These are phyloP conservation scores for Gymnobelideus leadbeateri DNA, from an alignment of 2,113 vertebrate species.

Conservation along the genomic window DNA sequence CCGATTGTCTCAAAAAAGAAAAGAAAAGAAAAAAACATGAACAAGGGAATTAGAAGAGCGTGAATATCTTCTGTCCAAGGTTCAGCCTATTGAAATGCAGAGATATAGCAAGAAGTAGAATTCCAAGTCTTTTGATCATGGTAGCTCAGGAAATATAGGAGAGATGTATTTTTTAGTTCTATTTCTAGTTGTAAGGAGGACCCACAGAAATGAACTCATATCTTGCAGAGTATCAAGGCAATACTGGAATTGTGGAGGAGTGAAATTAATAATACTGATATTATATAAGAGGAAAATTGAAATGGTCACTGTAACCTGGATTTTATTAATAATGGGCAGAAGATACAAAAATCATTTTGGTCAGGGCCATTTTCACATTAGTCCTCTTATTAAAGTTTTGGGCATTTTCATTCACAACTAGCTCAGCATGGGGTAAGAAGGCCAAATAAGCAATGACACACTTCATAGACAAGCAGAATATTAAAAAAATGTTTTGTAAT, in stretches of 20 bases:
- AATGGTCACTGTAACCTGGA: not conserved
- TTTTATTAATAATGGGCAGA: not conserved
- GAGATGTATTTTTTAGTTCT: not conserved
- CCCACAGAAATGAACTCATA: not conserved
- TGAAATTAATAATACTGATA: not conserved
- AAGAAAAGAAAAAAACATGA: too few relatives aligned
- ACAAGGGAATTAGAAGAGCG: too few relatives aligned
- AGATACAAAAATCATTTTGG: not conserved
- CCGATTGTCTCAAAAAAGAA: too few relatives aligned
- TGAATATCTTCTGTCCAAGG: too few relatives aligned
- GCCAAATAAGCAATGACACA: not conserved
- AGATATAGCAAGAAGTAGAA: not conserved
- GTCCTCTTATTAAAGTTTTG: not conserved
- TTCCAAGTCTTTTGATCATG: not conserved
- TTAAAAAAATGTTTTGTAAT: not conserved
- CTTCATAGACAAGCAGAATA: not conserved
- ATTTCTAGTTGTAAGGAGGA: not conserved
- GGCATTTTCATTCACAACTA: not conserved
- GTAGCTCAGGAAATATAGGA: not conserved
- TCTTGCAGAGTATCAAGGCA: not conserved
- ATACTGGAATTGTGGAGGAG: not conserved
- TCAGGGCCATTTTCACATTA: not conserved
- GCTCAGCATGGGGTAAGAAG: not conserved
- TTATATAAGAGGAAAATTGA: not conserved
- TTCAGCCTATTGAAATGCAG: too few relatives aligned